Evolutionary conservation across 2,888 invertebrate species (phyloP), one percentile per base, ranked within the genome.

Genomic region (Aphodius granarius): DNA sequence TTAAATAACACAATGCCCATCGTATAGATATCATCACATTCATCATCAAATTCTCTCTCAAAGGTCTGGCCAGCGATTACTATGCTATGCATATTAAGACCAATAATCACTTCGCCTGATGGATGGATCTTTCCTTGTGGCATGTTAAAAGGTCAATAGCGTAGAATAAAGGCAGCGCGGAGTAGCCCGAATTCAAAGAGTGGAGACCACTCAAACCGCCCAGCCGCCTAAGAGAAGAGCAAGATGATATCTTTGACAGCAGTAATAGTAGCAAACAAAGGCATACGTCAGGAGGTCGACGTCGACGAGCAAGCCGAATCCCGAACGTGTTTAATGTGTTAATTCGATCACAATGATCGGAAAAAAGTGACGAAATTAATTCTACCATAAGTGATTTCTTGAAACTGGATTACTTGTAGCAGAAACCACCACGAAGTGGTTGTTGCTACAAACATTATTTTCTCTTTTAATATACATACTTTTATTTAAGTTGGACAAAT

Each of bases 61-160:
- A 23, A 23, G 43, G 6, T 9, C 43, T 13, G 4, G 6, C 6
- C 13, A 43, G 43, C 43, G 43, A 43, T 43, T 43, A 43, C 43
- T 13, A 13, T 9, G 43, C 9, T 43, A 43, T 43, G 43, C 43
- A 43, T 43, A 43, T 43, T 43, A n/a, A 43, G 43, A 43, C 13
- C 43, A 43, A 43, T 43, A 43, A 43, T 43, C 43, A 43, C 68
- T n/a, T n/a, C 20, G 16, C 21, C 68, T 20, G 68, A 21, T 68
- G 13, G 68, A 68, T 68, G 68, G 68, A 68, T 68, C 68, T 21
- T 20, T 17, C 68, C 68, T 20, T 68, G 20, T 15, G 16, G n/a
- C 22, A 68, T 16, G 68, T 68, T 68, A 68, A 68, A 22, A 68
- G 68, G 68, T 68, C 68, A 68, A 13, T 22, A 22, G 68, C 68